Conservation (phyloP, 2,797 vertebrate species). For the Echiichthys vipera region DNA sequence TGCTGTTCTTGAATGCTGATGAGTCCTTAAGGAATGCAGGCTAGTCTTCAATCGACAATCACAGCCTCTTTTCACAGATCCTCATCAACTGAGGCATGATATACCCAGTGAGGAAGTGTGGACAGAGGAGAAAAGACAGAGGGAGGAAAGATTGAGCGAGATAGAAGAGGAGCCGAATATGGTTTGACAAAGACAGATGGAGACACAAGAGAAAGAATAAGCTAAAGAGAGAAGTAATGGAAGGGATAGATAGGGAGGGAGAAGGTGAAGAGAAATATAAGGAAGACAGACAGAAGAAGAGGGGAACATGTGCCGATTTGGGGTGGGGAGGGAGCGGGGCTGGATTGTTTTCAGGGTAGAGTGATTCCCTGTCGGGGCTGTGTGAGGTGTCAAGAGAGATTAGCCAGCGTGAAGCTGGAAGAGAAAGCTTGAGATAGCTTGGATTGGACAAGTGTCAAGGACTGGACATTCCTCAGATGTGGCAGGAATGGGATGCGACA, state of each 20-base stretch:
- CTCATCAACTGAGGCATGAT: conserved; percentile 69
- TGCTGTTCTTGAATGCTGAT: conserved; percentile 59
- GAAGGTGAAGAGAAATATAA: conserved; percentile 69
- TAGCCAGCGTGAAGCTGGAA: conserved; percentile 71
- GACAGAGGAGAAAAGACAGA: conserved; percentile 33
- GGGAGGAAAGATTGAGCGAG: conserved; percentile 65
- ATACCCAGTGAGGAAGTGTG: conserved; percentile 55
- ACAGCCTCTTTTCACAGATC: conserved; percentile 66
- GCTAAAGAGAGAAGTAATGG: conserved; percentile 69
- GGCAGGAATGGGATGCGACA: conserved; percentile 81
- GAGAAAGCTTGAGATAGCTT: conserved; percentile 68
- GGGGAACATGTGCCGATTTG: conserved; percentile 57
- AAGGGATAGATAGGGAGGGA: conserved; percentile 60
- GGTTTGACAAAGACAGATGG: conserved; percentile 81
- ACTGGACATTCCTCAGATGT: conserved; percentile 73
- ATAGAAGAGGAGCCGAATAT: conserved; percentile 67
- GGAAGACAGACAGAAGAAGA: conserved; percentile 62
- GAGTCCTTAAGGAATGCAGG: conserved; percentile 63
- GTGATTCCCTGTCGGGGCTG: conserved; percentile 73
- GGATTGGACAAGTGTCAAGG: conserved; percentile 81
- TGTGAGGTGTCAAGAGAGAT: conserved; percentile 81
- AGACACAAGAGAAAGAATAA: conserved; percentile 69
- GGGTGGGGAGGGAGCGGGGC: conserved; percentile 51
- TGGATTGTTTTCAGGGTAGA: conserved; percentile 82
- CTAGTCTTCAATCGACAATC: conserved; percentile 72